Evolutionary conservation across 2,888 invertebrate species (phyloP).

Genomic region (Temnothorax rugatulus): DNA sequence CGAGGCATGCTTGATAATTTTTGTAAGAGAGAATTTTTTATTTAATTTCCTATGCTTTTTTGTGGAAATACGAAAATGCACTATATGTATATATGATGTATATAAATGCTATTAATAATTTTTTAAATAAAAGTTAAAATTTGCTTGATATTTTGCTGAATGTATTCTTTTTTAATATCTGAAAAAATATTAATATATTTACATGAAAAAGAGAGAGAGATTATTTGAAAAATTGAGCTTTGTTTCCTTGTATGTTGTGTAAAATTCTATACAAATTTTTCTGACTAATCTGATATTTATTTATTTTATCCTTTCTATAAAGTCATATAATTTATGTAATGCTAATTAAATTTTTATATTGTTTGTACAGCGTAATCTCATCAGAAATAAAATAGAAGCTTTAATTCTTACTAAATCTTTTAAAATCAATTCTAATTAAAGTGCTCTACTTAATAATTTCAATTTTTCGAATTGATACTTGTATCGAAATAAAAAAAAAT

Average conservation of each 20-base stretch:
- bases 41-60: neutral
- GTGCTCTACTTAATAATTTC: neutral
- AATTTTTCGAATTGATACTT: neutral
- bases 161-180: neutral
- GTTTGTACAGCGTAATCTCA: neutral
- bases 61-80: neutral
- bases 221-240: too few species aligned
- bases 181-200: neutral
- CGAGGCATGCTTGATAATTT: neutral
- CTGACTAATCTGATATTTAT: too few species aligned
- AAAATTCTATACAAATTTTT: too few species aligned
- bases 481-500: neutral
- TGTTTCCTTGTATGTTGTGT: too few species aligned
- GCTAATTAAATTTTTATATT: neutral
- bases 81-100: neutral
- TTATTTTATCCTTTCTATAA: too few species aligned
- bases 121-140: too few species aligned
- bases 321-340: neutral
- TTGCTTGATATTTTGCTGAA: neutral
- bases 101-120: neutral
- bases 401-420: neutral
- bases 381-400: neutral
- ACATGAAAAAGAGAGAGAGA: too few species aligned
- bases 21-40: neutral
- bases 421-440: slow-evolving; percentile 3